phyloP scores from a whole-genome alignment of 2,888 invertebrate species.

The Lottia gigantea region DNA sequence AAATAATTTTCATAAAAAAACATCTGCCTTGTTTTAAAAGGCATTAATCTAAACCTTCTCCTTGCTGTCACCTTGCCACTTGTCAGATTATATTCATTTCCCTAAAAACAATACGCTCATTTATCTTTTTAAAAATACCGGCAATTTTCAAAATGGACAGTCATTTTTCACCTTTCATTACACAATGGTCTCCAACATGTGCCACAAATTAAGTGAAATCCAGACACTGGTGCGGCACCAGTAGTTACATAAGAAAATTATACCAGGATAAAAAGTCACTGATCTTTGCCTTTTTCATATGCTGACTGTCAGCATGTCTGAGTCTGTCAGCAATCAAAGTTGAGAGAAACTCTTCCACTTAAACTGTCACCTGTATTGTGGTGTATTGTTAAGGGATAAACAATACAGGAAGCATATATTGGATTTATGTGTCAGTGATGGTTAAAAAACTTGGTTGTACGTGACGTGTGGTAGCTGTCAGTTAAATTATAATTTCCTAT shows the following conservation, averaged over 20 bases:
- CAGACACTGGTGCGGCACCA: too few species aligned
- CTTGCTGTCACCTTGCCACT: conserved; percentile 1
- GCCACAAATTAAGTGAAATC: too few species aligned
- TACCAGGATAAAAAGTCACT: background rate
- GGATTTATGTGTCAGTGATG: background rate
- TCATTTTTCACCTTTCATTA: too few species aligned
- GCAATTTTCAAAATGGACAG: background rate
- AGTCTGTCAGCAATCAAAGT: background rate
- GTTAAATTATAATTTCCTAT: background rate
- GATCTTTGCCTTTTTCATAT: background rate
- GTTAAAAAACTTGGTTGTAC: background rate
- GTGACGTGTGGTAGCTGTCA: conserved; percentile 6
- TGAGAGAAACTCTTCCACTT: too few species aligned
- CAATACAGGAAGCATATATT: too few species aligned
- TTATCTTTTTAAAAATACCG: conserved; percentile 2
- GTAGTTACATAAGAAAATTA: conserved; percentile 2
- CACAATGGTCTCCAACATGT: too few species aligned
- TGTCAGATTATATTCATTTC: background rate
- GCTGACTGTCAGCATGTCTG: conserved; percentile 2
- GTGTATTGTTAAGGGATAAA: too few species aligned
- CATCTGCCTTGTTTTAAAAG: background rate
- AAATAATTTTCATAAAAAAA: too few species aligned
- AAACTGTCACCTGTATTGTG: too few species aligned
- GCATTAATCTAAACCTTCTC: background rate
- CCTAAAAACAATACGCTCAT: background rate